These are phyloP conservation scores for Sebastes alutus DNA, from an alignment of 2,797 vertebrate genomes.

Conservation along the genomic window DNA sequence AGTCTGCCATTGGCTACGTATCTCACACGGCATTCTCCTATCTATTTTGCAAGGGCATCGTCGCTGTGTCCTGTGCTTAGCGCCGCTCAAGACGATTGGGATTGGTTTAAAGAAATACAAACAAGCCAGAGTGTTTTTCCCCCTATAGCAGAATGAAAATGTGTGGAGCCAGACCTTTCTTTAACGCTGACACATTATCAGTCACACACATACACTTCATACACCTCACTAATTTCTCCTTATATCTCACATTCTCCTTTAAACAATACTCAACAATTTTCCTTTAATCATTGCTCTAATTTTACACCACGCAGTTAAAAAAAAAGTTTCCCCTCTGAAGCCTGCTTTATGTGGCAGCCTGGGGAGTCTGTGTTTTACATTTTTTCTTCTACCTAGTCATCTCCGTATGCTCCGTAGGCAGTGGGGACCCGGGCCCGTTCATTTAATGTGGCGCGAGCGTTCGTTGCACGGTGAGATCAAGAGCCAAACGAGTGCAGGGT, in stretches of 20 bases:
- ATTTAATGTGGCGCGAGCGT: conserved; percentile 68
- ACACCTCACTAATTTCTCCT: background rate
- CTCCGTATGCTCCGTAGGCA: conserved; percentile 59
- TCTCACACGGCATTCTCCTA: too few relatives aligned
- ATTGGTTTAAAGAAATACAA: too few relatives aligned
- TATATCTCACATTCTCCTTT: conserved; percentile 11
- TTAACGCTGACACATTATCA: background rate
- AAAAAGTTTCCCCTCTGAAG: conserved; percentile 57
- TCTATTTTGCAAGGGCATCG: too few relatives aligned
- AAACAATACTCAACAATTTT: conserved; percentile 47
- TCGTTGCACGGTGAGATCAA: conserved; percentile 70
- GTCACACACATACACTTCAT: background rate
- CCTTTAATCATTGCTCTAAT: conserved; percentile 61
- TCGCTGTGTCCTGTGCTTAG: too few relatives aligned
- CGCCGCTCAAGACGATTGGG: too few relatives aligned
- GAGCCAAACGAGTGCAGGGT: conserved; percentile 58
- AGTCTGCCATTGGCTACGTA: too few relatives aligned
- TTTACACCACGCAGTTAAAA: conserved; percentile 38
- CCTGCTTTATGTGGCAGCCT: conserved; percentile 49
- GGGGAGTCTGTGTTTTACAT: conserved; percentile 56
- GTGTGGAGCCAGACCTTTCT: too few relatives aligned
- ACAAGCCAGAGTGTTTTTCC: too few relatives aligned
- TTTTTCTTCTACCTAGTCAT: conserved; percentile 62
- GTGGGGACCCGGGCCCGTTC: conserved; percentile 44
- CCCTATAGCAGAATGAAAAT: too few relatives aligned